Base-by-base conservation (phyloP, 2,888 invertebrate species). In the Brachycybe producta region DNA sequence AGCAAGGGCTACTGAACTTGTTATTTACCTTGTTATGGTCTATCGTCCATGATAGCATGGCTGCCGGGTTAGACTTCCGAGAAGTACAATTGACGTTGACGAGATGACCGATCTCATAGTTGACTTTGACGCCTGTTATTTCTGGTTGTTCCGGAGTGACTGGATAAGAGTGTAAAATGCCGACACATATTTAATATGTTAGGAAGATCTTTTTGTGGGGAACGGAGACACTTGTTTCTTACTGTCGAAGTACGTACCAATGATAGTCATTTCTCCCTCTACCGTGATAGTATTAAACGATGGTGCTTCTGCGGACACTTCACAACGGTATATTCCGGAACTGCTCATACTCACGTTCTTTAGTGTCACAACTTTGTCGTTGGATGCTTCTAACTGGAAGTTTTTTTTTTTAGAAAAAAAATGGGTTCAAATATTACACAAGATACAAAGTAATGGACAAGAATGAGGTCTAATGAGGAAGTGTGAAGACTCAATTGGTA, bases 31-130 rank as follows among this genome's bases (percentile, higher is more conserved):
- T 78, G 62, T 75, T 73, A 51, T 78, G 79, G 64, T 83, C 83
- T 64, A 83, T 77, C 61, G 82, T 75, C 83, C 83, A 83, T 49
- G 80, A 80, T 64, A 83, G 76, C 62, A 80, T 78, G 23, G 83
- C 80, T 27, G 80, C 78, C 39, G 83, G 83, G 56, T 75, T 70
- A 17, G 82, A 79, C 13, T 79, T 77, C 46, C 80, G 76, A 30
- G 80, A 81, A 43, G 81, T 80, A 62, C 83, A 83, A 60, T 80
- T 82, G 40, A 82, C 81, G 60, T 79, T 77, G 53, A 84, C 68
- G 58, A 73, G 70, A 57, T 82, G 82, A 43, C 77, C 80, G 39
- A 81, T 73, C 57, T 75, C 72, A 64, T 80, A 75, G 59, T 75
- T 73, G 60, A 74, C 73, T 64, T 80, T 77, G 64, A 76, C 75